These are phyloP conservation scores for Podarcis cretensis DNA, from an alignment of 2,113 vertebrate species.

Conservation along the genomic window DNA sequence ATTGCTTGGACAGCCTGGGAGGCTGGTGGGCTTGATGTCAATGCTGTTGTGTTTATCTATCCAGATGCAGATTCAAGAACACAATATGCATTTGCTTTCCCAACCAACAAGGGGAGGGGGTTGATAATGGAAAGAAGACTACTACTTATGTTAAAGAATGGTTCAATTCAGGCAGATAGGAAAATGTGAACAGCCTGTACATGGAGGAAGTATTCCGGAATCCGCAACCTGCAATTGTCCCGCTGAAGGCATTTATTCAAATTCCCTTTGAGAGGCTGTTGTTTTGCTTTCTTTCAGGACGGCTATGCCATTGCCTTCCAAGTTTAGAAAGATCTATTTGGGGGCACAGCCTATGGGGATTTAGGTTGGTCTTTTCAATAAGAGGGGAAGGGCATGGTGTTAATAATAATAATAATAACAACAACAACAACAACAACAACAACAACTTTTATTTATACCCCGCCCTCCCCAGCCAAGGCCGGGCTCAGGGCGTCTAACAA, in stretches of 20 bases:
- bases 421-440: too few species aligned
- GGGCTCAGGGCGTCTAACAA: too few species aligned
- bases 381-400: not conserved
- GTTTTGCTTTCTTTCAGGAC: not conserved
- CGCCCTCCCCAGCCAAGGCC: too few species aligned
- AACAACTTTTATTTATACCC: too few species aligned
- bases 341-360: not conserved
- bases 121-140: not conserved
- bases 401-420: too few species aligned
- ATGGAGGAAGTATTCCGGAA: not conserved
- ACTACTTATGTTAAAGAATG: constrained; percentile 4
- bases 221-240: not conserved
- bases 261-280: not conserved
- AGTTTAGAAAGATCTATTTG: not conserved
- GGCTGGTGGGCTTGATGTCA: not conserved
- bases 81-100: not conserved
- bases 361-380: constrained; percentile 13
- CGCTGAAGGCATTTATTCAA: constrained; percentile 6
- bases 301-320: not conserved
- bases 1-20: not conserved
- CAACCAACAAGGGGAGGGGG: not conserved
- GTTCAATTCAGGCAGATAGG: not conserved
- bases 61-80: constrained; percentile 5
- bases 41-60: not conserved
- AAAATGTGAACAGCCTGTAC: not conserved